Percentiles rank a stretch among this genome's conserved stretches.
These are phyloP conservation scores for Hypotaenidia philippensis DNA, from an alignment of 2,797 vertebrate genomes.

Conservation along the genomic window DNA sequence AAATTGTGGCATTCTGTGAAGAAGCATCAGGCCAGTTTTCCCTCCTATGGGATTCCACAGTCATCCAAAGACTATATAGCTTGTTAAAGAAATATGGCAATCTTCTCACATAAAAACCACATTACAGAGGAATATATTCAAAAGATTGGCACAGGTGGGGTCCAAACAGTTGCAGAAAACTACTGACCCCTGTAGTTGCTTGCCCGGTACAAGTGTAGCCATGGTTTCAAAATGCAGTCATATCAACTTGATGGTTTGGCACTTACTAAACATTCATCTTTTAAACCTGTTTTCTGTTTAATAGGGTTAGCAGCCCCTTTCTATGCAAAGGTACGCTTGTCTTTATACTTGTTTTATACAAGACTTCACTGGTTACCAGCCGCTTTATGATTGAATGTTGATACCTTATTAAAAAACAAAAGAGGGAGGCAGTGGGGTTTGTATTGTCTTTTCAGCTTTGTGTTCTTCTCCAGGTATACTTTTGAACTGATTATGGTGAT, in stretches of 20 bases:
- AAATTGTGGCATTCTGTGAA: not conserved
- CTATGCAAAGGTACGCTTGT: constrained; percentile 77
- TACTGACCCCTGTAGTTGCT: not conserved
- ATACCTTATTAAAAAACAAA: not conserved
- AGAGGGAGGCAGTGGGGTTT: not conserved
- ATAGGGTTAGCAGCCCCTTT: constrained; percentile 16
- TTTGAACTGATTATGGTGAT: not conserved
- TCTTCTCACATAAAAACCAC: not conserved
- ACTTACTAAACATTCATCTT: constrained; percentile 36
- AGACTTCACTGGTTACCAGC: constrained; percentile 17
- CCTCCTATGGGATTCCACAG: not conserved
- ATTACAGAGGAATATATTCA: not conserved
- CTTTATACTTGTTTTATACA: constrained; percentile 34
- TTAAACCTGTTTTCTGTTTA: not conserved
- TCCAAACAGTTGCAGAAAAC: not conserved
- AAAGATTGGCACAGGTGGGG: not conserved
- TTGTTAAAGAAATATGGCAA: not conserved
- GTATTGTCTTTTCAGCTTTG: constrained; percentile 32
- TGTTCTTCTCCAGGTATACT: constrained; percentile 26
- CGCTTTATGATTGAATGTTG: constrained; percentile 1
- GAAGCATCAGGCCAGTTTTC: not conserved
- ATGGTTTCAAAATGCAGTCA: not conserved
- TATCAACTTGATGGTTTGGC: constrained; percentile 27
- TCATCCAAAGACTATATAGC: not conserved
- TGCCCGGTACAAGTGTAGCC: not conserved